These are phyloP conservation scores for Cossypha caffra DNA, from an alignment of 2,797 vertebrate genomes.

Conservation along the genomic window DNA sequence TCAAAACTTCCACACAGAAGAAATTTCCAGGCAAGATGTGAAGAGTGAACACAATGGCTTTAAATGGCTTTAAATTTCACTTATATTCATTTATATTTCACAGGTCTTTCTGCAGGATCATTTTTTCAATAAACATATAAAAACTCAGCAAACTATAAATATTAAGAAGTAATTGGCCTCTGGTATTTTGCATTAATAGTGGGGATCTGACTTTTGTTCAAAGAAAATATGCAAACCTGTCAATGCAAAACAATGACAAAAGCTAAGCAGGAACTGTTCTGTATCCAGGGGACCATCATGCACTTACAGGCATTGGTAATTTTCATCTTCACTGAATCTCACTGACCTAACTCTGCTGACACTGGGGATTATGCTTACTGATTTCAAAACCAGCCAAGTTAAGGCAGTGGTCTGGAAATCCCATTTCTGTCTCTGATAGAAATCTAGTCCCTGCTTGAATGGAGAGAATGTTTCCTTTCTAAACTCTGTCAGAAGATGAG, in stretches of 20 bases:
- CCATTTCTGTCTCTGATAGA: not conserved
- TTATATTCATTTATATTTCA: not conserved
- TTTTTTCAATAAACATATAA: not conserved
- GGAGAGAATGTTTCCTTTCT: not conserved
- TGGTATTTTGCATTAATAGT: not conserved
- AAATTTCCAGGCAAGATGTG: not conserved
- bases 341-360: not conserved
- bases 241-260: not conserved
- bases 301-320: not conserved
- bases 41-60: not conserved
- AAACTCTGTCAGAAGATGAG: not conserved
- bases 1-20: not conserved
- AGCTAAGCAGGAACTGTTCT: not conserved
- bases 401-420: constrained; percentile 9
- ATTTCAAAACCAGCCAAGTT: not conserved
- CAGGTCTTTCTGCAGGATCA: not conserved
- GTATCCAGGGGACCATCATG: not conserved
- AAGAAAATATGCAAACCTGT: not conserved
- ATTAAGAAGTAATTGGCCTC: not conserved
- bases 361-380: not conserved
- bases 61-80: not conserved
- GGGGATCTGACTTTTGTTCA: not conserved
- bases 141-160: not conserved
- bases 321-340: not conserved
- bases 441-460: not conserved